phyloP scores from a whole-genome alignment of 2,113 vertebrate genomes.

The Leuciscus idus region DNA sequence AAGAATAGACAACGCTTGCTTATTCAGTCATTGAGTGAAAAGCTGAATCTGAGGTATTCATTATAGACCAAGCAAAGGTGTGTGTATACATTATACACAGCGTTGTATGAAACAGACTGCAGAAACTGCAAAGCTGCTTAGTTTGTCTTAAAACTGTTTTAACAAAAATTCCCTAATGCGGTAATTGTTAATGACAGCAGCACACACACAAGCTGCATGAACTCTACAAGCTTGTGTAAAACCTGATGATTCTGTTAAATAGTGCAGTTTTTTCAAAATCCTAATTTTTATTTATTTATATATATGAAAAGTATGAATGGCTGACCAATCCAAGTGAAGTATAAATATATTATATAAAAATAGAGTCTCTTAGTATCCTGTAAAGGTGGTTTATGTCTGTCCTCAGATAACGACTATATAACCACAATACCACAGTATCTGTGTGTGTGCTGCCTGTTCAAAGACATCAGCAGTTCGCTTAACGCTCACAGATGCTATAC shows the following conservation, averaged over 20 bases:
- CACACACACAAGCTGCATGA: too few relatives aligned
- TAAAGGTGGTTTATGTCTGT: conserved; percentile 16
- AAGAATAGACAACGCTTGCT: neutral
- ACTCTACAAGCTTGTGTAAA: too few relatives aligned
- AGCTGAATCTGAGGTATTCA: neutral
- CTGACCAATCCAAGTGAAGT: too few relatives aligned
- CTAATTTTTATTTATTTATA: too few relatives aligned
- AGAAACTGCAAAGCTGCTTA: neutral
- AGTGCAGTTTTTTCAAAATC: too few relatives aligned
- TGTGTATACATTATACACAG: neutral
- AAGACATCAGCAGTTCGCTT: neutral
- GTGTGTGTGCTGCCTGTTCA: neutral
- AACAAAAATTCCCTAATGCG: too few relatives aligned
- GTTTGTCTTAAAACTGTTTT: neutral
- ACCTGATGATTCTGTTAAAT: too few relatives aligned
- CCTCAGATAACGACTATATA: neutral
- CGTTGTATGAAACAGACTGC: neutral
- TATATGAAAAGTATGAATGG: too few relatives aligned
- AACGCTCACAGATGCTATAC: neutral
- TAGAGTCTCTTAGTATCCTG: neutral
- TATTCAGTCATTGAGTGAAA: neutral
- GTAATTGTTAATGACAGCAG: too few relatives aligned
- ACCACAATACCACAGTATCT: neutral
- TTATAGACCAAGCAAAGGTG: neutral
- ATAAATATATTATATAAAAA: too few relatives aligned